Conservation (phyloP, 2,113 vertebrate species). For the Ptilonorhynchus violaceus region DNA sequence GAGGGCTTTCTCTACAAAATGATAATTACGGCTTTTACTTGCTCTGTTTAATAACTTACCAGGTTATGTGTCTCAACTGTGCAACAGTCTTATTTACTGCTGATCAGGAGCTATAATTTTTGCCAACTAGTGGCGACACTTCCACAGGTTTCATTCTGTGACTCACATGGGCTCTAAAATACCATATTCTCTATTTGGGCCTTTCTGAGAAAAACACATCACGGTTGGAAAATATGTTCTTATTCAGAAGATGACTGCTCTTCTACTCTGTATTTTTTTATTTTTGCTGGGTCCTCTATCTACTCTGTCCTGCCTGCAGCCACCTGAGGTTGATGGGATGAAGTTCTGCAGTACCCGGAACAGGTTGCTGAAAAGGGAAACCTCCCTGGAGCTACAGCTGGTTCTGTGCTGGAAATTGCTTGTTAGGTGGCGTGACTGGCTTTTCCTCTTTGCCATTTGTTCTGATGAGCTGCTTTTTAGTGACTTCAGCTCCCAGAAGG, state of each 20-base stretch:
- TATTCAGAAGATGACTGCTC: neutral
- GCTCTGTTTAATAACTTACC: constrained; percentile 22
- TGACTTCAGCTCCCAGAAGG: neutral
- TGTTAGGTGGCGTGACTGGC: neutral
- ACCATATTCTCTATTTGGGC: neutral
- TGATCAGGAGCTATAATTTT: constrained; percentile 7
- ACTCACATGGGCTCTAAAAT: neutral
- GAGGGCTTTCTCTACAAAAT: constrained; percentile 20
- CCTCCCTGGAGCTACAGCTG: neutral
- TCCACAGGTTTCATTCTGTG: constrained; percentile 4
- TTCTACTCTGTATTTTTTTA: neutral
- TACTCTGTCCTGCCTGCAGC: neutral
- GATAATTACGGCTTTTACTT: neutral
- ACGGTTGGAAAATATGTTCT: neutral
- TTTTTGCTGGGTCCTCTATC: neutral
- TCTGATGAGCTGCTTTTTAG: neutral
- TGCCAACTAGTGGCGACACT: neutral
- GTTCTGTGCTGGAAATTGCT: neutral
- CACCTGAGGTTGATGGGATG: neutral
- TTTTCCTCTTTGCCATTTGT: neutral
- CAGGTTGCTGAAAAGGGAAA: neutral
- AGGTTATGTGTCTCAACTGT: constrained; percentile 32
- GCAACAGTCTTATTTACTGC: constrained; percentile 34
- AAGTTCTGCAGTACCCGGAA: neutral
- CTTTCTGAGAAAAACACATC: neutral